Evolutionary conservation across 2,797 vertebrate genomes (phyloP).

Genomic region (Miichthys miiuy): DNA sequence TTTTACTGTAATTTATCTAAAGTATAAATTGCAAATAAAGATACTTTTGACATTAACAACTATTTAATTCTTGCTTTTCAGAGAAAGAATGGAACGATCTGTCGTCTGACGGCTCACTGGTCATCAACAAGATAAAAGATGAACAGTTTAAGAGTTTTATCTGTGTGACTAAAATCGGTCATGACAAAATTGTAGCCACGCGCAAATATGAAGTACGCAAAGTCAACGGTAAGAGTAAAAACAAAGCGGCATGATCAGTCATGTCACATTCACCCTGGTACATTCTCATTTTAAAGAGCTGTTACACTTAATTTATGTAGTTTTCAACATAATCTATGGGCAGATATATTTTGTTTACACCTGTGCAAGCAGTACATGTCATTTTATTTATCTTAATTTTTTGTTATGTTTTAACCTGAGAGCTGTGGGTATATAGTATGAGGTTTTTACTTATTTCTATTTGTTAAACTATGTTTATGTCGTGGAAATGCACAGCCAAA

Average conservation of each 20-base stretch:
- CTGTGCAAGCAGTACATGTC: neutral
- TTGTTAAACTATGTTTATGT: neutral
- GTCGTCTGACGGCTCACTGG: neutral
- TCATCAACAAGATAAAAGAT: constrained; percentile 34
- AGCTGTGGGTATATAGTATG: neutral
- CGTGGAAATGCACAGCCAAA: neutral
- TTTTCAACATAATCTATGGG: neutral
- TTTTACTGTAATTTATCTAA: neutral
- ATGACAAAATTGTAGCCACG: accelerated
- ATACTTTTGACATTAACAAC: neutral
- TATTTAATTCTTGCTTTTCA: constrained; percentile 21
- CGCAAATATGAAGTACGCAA: constrained; percentile 34
- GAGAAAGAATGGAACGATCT: accelerated
- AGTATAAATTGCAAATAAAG: neutral
- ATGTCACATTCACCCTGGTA: neutral
- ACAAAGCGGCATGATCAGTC: neutral
- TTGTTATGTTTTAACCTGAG: neutral
- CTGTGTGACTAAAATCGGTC: neutral
- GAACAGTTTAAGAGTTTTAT: constrained; percentile 54
- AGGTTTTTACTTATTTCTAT: neutral
- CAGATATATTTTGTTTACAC: neutral
- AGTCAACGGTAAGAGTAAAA: constrained; percentile 64
- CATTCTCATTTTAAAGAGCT: neutral
- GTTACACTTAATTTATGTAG: no score
- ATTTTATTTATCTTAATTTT: neutral